These are phyloP conservation scores for Andrena dorsata DNA, from an alignment of 2,888 invertebrate genomes.

Conservation along the genomic window DNA sequence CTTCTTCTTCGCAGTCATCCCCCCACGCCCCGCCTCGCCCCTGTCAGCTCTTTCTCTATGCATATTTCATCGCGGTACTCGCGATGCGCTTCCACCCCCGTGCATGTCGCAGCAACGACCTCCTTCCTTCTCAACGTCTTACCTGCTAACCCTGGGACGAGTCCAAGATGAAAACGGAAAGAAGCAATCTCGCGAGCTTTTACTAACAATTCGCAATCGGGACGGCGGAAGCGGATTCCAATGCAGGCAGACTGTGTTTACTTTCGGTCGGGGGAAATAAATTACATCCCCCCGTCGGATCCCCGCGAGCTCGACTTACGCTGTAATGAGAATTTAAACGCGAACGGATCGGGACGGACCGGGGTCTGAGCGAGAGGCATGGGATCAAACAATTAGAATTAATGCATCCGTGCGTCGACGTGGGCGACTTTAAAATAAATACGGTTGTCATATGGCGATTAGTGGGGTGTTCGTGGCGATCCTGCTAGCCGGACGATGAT, in stretches of 20 bases:
- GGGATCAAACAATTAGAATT: slow-evolving; percentile 81
- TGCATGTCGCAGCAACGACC: slow-evolving; percentile 59
- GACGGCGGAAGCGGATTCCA: not conserved
- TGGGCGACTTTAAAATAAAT: slow-evolving; percentile 83
- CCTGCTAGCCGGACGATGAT: slow-evolving; percentile 81
- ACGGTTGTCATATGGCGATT: slow-evolving; percentile 85
- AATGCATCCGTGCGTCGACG: slow-evolving; percentile 80
- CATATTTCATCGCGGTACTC: slow-evolving; percentile 67
- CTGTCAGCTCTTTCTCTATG: slow-evolving; percentile 63
- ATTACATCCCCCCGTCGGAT: slow-evolving; percentile 21
- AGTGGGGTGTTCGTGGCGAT: slow-evolving; percentile 81
- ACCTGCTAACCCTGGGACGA: slow-evolving; percentile 55
- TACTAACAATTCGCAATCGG: not conserved
- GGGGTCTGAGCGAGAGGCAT: slow-evolving; percentile 26
- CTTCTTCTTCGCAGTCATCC: slow-evolving; percentile 45
- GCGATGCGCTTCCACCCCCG: slow-evolving; percentile 55
- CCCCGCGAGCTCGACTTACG: not conserved
- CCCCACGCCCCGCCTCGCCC: slow-evolving; percentile 47
- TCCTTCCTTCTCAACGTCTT: slow-evolving; percentile 58
- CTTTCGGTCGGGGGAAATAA: slow-evolving; percentile 18
- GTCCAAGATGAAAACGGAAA: slow-evolving; percentile 38
- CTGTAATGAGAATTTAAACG: slow-evolving; percentile 51
- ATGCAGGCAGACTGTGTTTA: slow-evolving; percentile 15
- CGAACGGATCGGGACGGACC: slow-evolving; percentile 12
- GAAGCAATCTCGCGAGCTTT: slow-evolving; percentile 26